These are phyloP conservation scores for Araneus ventricosus DNA, from an alignment of 1,140 invertebrate species.

Conservation along the genomic window DNA sequence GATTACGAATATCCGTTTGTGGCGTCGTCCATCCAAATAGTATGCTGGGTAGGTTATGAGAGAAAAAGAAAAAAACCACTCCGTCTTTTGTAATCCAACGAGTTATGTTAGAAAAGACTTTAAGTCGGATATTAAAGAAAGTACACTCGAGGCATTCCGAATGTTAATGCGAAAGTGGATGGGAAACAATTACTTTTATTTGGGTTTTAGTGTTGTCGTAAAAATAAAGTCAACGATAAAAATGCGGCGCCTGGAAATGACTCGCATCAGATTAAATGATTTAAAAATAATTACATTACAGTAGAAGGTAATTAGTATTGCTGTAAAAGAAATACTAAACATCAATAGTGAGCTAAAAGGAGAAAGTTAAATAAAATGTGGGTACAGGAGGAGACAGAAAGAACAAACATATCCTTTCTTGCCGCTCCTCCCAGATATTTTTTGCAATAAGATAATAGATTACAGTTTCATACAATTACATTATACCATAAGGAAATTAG, in stretches of 20 bases:
- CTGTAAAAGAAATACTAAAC: background rate
- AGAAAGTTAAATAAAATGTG: background rate
- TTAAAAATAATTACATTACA: constrained; percentile 8
- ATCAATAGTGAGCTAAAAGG: background rate
- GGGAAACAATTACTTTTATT: constrained; percentile 27
- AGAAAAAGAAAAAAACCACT: background rate
- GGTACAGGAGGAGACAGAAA: background rate
- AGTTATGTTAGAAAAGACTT: background rate
- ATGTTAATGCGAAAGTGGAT: background rate
- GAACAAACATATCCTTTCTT: background rate
- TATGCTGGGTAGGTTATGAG: background rate
- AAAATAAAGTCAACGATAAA: background rate
- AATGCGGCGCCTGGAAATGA: background rate
- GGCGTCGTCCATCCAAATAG: background rate
- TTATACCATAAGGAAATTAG: too few species aligned
- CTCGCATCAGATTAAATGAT: background rate
- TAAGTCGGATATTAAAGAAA: background rate
- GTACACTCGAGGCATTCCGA: background rate
- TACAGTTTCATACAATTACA: too few species aligned
- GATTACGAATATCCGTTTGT: constrained; percentile 29
- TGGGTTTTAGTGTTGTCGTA: background rate
- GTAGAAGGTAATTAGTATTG: background rate
- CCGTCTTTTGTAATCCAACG: background rate
- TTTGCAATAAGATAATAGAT: too few species aligned
- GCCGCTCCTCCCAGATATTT: background rate